Base-by-base conservation (phyloP, 37 sponge, comb jelly and placozoan species). In the Beroe ovata region DNA sequence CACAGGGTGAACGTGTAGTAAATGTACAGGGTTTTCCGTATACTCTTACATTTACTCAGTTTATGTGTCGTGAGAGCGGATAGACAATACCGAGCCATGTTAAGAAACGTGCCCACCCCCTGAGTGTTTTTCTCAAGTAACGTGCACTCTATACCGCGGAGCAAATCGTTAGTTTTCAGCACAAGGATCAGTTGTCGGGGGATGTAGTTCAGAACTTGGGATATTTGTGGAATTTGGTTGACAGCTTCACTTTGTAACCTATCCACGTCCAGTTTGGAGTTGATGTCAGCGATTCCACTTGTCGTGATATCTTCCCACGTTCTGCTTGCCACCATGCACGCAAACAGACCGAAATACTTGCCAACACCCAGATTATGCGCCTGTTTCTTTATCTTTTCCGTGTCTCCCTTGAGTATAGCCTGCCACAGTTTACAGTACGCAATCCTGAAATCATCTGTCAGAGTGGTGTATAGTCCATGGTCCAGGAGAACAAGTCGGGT, bases 161-260 rank as follows among this genome's bases (percentile, higher is more conserved):
- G 88, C 0, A 96, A 92, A 88, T 96, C 97, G 54, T 94, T 96
- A 61, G 97, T 96, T 66, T 96, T 96, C 28, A 96, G 90, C 88
- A 96, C 93, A 58, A 96, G 94, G 0, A 96, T 47, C 77, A 96
- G 89, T 72, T 96, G 91, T 28, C 97, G 77, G 0, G 97, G 97
- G 0, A 96, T 91, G 14, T 60, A 90, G 89, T 94, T 90, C 29
- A 96, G 92, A 25, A 96, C 89, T 64, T 94, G 94, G 0, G 97
- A 92, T 19, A 92, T 93, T 60, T 91, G 89, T 0, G 59, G 54
- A 29, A 91, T 90, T 34, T 88, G 89, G 19, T 60, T 60, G 28
- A 90, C 88, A 22, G 91, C 93, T 22, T 88, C 37, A 0, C 59
- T n/a, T 64, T 77, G 84, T 11, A 77, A 19, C 21, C 84, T 38